Conservation (phyloP, 2,888 invertebrate genomes). For the Ptychoptera contaminata region DNA sequence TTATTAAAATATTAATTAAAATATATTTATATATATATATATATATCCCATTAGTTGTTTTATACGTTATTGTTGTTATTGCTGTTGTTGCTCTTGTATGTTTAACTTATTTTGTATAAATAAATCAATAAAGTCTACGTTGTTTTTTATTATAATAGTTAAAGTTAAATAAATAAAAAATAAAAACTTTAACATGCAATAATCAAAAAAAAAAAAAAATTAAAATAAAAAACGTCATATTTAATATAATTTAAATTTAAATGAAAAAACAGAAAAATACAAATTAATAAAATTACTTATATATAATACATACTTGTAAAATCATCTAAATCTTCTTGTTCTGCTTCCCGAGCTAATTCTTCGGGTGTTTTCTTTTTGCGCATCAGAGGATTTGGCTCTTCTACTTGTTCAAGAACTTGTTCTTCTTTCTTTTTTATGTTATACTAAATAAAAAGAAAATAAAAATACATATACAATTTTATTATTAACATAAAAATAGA, state of each 20-base stretch:
- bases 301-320: slow-evolving; percentile 66
- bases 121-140: slow-evolving; percentile 5
- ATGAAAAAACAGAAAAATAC: slow-evolving; percentile 6
- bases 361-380: slow-evolving; percentile 98
- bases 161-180: too few relatives aligned
- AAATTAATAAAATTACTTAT: slow-evolving; percentile 1
- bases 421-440: slow-evolving; percentile 93
- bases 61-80: too few relatives aligned
- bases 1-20: too few relatives aligned
- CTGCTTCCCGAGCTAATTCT: slow-evolving; percentile 91
- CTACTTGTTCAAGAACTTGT: slow-evolving; percentile 73
- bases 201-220: slow-evolving; percentile 1
- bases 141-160: neutral
- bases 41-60: too few relatives aligned
- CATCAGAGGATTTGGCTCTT: slow-evolving; percentile 88
- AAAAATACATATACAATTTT: slow-evolving; percentile 4
- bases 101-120: neutral
- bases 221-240: too few relatives aligned
- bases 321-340: slow-evolving; percentile 89
- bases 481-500: neutral
- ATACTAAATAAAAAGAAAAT: slow-evolving; percentile 52
- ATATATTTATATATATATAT: too few relatives aligned
- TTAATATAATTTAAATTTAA: slow-evolving; percentile 4
- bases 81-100: too few relatives aligned
- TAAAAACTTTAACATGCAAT: slow-evolving; percentile 5